Base-by-base conservation (phyloP, 2,113 vertebrate species). In the Gopherus evgoodei region DNA sequence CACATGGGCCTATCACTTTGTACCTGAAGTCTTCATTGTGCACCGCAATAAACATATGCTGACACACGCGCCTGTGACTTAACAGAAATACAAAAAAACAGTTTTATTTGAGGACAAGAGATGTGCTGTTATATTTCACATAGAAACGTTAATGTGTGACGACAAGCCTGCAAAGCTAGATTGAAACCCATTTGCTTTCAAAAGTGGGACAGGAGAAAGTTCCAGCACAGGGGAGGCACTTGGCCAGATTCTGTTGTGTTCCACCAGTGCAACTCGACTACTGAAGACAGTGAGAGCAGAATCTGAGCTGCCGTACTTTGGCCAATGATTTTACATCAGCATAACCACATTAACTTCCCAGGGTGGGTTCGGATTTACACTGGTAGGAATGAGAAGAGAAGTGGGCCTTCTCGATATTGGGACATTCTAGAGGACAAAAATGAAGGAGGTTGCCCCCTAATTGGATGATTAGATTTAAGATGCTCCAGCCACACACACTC, bases 31-130 rank as follows among this genome's bases (percentile, higher is more conserved):
- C 78, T 31, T 80, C 29, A 8, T 24, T 25, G 4, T 7, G 9
- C 12, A 1, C 49, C 9, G 5, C 44, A 89, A 35, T 52, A 91
- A 81, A 50, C 42, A 92, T n/a, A 53, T 25, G 19, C 22, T 12
- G 12, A 29, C 75, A 85, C 86, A 92, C 4, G 29, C 44, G 29
- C 16, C 17, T 0, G n/a, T 24, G 57, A 89, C 50, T 57, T n/a
- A 57, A 80, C 0, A 1, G 53, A 19, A 47, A 21, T 54, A 13
- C 52, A 69, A 69, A 24, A 52, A 76, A 82, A 94, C 65, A 52
- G 10, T 95, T 93, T 93, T 90, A 91, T 94, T 94, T 76, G 92
- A 35, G 88, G 87, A 62, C 87, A 44, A 80, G 69, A 87, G 81
- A 89, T 89, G 52, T 91, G 16, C 4, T 53, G 56, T 93, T 76